Conservation (phyloP, 2,113 vertebrate species). For the rat (Rattus norvegicus) region DNA sequence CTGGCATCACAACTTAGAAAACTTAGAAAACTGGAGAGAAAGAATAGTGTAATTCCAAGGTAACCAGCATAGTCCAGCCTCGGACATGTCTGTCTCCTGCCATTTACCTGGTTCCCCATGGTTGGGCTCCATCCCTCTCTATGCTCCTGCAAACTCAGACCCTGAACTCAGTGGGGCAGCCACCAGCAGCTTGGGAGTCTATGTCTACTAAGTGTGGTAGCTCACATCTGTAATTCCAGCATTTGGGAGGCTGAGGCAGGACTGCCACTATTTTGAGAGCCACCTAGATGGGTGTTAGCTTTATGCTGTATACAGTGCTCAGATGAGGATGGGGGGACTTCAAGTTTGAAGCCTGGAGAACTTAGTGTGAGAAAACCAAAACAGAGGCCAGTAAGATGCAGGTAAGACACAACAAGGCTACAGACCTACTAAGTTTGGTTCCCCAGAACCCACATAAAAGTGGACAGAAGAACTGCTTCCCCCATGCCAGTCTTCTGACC, state of each 20-base stretch:
- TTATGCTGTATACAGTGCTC: too few relatives aligned
- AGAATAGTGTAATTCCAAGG: background rate
- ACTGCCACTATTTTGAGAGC: background rate
- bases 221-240: background rate
- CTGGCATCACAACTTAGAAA: background rate
- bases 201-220: background rate
- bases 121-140: background rate
- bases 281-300: background rate
- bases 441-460: background rate
- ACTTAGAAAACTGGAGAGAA: background rate
- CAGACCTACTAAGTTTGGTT: background rate
- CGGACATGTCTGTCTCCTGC: background rate
- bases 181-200: background rate
- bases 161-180: background rate
- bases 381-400: background rate
- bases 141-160: background rate
- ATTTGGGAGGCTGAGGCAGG: background rate
- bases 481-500: background rate
- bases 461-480: background rate
- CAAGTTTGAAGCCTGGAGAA: background rate
- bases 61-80: background rate
- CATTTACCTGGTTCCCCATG: background rate
- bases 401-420: background rate
- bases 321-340: too few relatives aligned
- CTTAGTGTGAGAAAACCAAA: background rate